A percentile compares a stretch with the other conserved stretches of the same genome.
Conservation (phyloP, 2,797 vertebrate species). For the Hapalemur alaotrensis region DNA sequence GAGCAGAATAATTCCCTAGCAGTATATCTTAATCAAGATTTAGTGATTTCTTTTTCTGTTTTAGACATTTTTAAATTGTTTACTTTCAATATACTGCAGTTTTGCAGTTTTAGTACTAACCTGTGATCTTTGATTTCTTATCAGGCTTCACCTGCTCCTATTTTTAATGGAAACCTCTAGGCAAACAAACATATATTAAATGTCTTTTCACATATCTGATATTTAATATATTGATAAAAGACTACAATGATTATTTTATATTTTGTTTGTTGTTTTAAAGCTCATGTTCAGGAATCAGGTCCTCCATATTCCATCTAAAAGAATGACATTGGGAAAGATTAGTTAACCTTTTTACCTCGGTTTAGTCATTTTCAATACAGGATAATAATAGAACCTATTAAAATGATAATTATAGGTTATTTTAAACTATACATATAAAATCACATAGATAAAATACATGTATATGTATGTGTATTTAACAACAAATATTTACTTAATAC, state of each 20-base stretch:
- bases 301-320: background rate
- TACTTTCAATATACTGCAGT: background rate
- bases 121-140: background rate
- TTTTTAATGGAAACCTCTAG: background rate
- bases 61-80: slow-evolving; percentile 32
- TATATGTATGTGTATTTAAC: background rate
- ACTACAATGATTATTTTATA: background rate
- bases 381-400: background rate
- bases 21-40: slow-evolving; percentile 5
- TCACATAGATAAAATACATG: background rate
- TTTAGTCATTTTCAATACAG: background rate
- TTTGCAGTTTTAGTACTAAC: background rate
- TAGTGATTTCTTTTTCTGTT: background rate
- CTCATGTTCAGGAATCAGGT: background rate
- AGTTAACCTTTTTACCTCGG: background rate
- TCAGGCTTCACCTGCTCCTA: background rate
- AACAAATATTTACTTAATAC: background rate
- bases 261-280: background rate
- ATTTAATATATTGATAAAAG: background rate
- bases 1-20: background rate
- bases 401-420: background rate
- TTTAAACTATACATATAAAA: background rate
- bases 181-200: background rate
- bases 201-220: background rate
- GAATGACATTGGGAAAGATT: background rate